Evolutionary conservation across 2,113 vertebrate genomes (phyloP).

Genomic region (Pardalotus punctatus): DNA sequence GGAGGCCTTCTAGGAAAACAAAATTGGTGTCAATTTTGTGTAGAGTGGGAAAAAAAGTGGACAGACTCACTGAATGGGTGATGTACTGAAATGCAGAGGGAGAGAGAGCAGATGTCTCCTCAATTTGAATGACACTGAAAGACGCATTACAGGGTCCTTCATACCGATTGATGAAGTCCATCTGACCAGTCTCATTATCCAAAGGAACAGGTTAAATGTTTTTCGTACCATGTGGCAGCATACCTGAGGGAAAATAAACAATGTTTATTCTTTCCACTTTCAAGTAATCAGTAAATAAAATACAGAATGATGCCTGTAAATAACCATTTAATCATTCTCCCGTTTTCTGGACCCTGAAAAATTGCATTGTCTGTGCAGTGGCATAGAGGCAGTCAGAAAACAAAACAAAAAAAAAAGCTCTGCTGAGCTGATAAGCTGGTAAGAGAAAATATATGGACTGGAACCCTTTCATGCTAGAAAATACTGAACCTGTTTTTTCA

Average conservation of each 20-base stretch:
- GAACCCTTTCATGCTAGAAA: neutral
- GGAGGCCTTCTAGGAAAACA: neutral
- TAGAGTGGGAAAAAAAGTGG: neutral
- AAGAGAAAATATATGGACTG: neutral
- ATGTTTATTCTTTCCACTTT: neutral
- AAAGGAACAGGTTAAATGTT: neutral
- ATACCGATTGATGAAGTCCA: accelerated
- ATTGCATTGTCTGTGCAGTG: neutral
- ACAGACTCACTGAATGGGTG: neutral
- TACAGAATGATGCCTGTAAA: neutral
- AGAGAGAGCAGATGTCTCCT: neutral
- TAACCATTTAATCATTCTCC: neutral
- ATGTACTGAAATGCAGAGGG: neutral
- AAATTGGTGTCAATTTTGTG: accelerated
- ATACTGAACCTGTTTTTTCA: neutral
- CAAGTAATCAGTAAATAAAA: neutral
- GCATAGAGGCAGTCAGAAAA: neutral
- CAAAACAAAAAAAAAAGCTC: neutral
- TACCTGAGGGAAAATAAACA: neutral
- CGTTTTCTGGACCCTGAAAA: neutral
- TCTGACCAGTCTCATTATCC: neutral
- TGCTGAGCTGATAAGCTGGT: neutral
- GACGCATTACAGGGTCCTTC: accelerated
- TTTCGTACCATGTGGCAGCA: neutral
- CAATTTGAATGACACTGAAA: neutral